These are phyloP conservation scores for Cydia pomonella DNA, from an alignment of 1,140 invertebrate species.

Conservation along the genomic window DNA sequence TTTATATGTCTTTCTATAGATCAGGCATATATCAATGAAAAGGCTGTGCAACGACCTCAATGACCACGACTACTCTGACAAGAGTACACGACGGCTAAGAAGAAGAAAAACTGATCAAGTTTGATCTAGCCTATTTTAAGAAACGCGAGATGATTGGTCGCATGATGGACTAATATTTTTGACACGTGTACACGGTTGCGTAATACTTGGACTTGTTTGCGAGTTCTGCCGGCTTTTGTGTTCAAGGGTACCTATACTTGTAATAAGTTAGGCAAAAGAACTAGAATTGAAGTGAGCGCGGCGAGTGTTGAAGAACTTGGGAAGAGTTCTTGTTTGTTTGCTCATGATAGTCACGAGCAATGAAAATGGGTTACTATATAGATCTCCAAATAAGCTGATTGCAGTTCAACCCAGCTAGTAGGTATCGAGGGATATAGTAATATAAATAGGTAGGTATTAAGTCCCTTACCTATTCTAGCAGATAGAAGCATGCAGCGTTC, in stretches of 20 bases:
- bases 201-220: neutral
- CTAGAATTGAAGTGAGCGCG: neutral
- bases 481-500: neutral
- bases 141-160: neutral
- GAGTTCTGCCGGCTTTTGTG: neutral
- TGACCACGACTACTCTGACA: too few relatives aligned
- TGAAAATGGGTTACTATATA: too few relatives aligned
- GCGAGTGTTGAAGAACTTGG: too few relatives aligned
- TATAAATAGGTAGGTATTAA: neutral
- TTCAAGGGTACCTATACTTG: neutral
- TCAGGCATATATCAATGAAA: too few relatives aligned
- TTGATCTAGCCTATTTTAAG: conserved; percentile 22
- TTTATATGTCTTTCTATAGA: too few relatives aligned
- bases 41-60: too few relatives aligned
- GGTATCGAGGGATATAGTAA: neutral
- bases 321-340: too few relatives aligned
- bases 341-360: too few relatives aligned
- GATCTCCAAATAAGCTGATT: too few relatives aligned
- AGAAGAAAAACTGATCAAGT: neutral
- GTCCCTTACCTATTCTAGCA: neutral
- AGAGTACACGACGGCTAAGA: too few relatives aligned
- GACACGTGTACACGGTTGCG: conserved; percentile 15
- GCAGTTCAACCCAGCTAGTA: too few relatives aligned
- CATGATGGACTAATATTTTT: neutral
- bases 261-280: neutral